phyloP scores from a whole-genome alignment of 2,888 invertebrate species.

The Anorthoa munda region DNA sequence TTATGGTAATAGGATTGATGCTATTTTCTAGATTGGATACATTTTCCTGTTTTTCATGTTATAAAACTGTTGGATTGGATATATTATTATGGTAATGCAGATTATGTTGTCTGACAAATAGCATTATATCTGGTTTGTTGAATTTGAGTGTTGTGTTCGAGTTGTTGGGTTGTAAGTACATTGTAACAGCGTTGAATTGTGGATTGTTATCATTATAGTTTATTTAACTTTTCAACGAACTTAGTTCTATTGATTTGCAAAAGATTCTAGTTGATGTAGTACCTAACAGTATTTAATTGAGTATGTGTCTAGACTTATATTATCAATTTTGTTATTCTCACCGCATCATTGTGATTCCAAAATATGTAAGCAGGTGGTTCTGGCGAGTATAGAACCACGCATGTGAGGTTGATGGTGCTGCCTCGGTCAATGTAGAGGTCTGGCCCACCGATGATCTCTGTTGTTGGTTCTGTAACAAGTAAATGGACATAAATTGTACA shows the following conservation, averaged over 20 bases:
- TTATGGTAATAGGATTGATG: conserved; percentile 70
- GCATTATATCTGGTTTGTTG: conserved; percentile 66
- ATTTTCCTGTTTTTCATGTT: conserved; percentile 69
- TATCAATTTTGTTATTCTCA: conserved; percentile 86
- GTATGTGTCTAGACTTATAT: background rate
- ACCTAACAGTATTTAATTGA: background rate
- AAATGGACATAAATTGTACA: too few relatives aligned
- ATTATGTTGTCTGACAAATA: conserved; percentile 59
- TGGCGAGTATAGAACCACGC: conserved; percentile 97
- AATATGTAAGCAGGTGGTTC: conserved; percentile 98
- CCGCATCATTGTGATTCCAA: conserved; percentile 98
- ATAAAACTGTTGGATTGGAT: conserved; percentile 64
- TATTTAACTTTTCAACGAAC: background rate
- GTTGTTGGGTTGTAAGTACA: conserved; percentile 29
- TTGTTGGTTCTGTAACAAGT: conserved; percentile 95
- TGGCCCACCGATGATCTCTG: conserved; percentile 97
- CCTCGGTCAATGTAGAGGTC: conserved; percentile 98
- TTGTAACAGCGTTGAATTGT: background rate
- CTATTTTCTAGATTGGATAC: conserved; percentile 70
- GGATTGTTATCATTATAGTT: background rate
- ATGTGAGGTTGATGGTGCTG: conserved; percentile 98
- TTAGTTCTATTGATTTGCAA: background rate
- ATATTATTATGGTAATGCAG: conserved; percentile 61
- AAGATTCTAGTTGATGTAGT: background rate
- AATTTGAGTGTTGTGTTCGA: conserved; percentile 20